Evolutionary conservation across 2,113 vertebrate genomes (phyloP).

Genomic region (Amazona guildingii): DNA sequence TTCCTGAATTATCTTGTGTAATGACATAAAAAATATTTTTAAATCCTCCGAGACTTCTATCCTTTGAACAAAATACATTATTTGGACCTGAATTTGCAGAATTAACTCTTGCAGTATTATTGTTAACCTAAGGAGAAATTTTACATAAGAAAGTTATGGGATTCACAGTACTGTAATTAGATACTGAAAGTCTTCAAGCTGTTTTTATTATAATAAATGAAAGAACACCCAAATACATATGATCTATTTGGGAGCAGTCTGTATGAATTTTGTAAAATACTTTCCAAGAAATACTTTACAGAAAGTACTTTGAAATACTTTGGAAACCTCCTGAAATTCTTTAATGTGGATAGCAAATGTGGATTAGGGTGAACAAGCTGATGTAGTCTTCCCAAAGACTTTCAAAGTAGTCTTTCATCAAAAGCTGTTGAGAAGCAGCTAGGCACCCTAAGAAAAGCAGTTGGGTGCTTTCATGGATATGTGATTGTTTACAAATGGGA

Average conservation of each 20-base stretch:
- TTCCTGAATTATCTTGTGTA: neutral
- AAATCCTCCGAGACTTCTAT: neutral
- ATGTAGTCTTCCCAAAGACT: neutral
- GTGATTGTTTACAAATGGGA: neutral
- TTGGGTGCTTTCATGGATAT: neutral
- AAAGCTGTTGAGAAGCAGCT: neutral
- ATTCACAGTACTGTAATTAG: neutral
- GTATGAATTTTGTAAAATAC: neutral
- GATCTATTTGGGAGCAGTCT: neutral
- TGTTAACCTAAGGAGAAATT: neutral
- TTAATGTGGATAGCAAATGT: neutral
- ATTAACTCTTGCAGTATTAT: neutral
- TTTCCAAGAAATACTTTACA: neutral
- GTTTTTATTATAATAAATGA: neutral
- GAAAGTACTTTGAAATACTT: neutral
- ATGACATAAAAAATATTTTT: neutral
- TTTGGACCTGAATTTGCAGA: neutral
- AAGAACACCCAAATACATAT: neutral
- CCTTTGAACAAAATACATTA: neutral
- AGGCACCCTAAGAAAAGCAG: neutral
- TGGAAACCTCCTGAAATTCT: neutral
- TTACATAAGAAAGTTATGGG: neutral
- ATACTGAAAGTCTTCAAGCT: neutral
- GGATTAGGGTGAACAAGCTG: neutral
- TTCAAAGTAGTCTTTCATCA: neutral